Conservation (phyloP, 2,797 vertebrate genomes). For the Tenualosa thibaudeaui region DNA sequence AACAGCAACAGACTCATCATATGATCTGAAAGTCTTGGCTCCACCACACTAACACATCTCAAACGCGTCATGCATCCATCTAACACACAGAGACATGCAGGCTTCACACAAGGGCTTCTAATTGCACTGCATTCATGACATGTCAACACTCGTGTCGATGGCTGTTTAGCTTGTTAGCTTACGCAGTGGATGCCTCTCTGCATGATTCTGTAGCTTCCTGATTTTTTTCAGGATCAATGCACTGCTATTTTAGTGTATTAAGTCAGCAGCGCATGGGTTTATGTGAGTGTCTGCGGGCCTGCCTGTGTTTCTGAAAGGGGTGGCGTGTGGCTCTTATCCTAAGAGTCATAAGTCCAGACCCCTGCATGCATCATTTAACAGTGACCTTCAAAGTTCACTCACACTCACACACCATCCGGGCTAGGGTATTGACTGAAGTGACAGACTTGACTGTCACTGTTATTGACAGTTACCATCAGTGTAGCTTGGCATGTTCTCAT, state of each 20-base stretch:
- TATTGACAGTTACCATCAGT: constrained; percentile 1
- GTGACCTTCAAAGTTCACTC: not conserved
- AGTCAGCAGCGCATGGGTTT: not conserved
- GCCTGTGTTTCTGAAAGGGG: not conserved
- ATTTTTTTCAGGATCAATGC: not conserved
- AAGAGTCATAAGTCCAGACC: not conserved
- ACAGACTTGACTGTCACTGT: not conserved
- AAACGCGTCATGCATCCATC: not conserved
- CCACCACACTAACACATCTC: not conserved
- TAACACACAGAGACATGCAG: not conserved
- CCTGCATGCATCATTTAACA: constrained; percentile 7
- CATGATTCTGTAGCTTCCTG: not conserved
- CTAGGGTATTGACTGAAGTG: not conserved
- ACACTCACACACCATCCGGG: not conserved
- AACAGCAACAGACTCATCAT: not conserved
- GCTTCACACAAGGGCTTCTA: not conserved
- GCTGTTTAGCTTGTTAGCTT: not conserved
- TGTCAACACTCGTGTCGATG: not conserved
- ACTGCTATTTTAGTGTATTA: not conserved
- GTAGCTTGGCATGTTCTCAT: not conserved
- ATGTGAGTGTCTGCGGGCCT: not conserved
- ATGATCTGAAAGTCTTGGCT: not conserved
- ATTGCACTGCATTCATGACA: not conserved
- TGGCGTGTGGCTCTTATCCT: not conserved
- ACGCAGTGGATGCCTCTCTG: not conserved